These are phyloP conservation scores for Spodoptera picta DNA, from an alignment of 2,888 invertebrate genomes.

Conservation along the genomic window DNA sequence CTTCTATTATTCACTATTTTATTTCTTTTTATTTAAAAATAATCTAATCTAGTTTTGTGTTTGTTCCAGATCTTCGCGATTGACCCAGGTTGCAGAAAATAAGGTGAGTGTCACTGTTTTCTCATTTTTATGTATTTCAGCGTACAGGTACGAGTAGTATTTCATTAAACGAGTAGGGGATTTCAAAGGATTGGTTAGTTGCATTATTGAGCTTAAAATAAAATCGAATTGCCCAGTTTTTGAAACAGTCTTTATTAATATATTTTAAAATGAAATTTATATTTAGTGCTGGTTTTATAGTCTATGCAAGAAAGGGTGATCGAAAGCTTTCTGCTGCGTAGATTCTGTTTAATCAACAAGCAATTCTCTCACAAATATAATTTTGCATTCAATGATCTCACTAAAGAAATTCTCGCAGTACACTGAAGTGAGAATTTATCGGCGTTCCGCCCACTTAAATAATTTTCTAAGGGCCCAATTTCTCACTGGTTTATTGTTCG, in stretches of 20 bases:
- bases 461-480: constrained; percentile 72
- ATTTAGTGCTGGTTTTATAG: background rate
- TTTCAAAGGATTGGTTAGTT: no score
- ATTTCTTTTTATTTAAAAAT: background rate
- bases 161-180: no score
- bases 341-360: constrained; percentile 41
- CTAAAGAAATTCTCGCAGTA: constrained; percentile 54
- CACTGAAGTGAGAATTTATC: constrained; percentile 65
- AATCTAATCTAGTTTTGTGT: background rate
- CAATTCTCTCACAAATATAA: constrained; percentile 48
- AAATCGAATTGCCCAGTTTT: no score
- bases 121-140: no score
- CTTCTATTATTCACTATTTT: no score
- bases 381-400: constrained; percentile 50
- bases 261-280: background rate
- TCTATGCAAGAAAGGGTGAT: constrained; percentile 8
- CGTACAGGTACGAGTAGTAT: no score
- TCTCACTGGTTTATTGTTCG: constrained; percentile 79
- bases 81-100: constrained; percentile 1
- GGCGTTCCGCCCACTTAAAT: constrained; percentile 68
- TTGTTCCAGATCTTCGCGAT: constrained; percentile 22
- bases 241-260: background rate
- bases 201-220: no score
- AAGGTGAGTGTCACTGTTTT: constrained; percentile 22
- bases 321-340: constrained; percentile 8